Conservation (phyloP, 2,888 invertebrate genomes). For the Platycheirus albimanus region DNA sequence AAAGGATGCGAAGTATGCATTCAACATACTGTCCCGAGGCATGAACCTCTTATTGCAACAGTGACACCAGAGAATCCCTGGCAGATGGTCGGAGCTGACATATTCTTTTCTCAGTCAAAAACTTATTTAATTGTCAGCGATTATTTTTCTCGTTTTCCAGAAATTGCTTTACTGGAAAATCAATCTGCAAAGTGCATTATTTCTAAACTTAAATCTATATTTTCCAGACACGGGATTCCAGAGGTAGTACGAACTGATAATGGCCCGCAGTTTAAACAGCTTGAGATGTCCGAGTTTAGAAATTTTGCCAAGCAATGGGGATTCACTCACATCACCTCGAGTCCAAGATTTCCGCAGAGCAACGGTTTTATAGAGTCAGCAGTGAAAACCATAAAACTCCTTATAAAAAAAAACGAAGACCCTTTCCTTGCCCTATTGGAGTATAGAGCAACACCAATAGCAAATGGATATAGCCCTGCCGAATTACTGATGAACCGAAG, state of each 20-base stretch:
- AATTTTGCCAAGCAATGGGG: constrained; percentile 15
- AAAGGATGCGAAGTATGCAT: constrained; percentile 28
- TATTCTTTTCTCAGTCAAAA: constrained; percentile 19
- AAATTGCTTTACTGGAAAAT: constrained; percentile 23
- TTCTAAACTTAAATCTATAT: constrained; percentile 33
- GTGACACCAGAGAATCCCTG: no score
- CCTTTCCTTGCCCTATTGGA: constrained; percentile 15
- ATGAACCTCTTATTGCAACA: constrained; percentile 10
- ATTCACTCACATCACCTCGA: neutral
- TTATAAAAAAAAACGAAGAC: constrained; percentile 30
- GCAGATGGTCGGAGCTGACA: no score
- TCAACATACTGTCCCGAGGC: constrained; percentile 5
- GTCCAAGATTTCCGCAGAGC: constrained; percentile 61
- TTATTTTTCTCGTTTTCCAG: constrained; percentile 18
- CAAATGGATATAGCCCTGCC: no score
- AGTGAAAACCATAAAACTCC: constrained; percentile 6
- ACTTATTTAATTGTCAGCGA: constrained; percentile 3
- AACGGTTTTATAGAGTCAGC: constrained; percentile 18
- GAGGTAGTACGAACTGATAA: constrained; percentile 22
- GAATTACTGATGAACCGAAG: no score
- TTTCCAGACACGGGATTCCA: constrained; percentile 27
- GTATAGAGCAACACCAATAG: constrained; percentile 17
- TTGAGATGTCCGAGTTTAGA: constrained; percentile 17
- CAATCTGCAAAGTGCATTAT: constrained; percentile 25
- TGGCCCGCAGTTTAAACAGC: constrained; percentile 7